Evolutionary conservation across 1,140 invertebrate genomes (phyloP).

Genomic region (Lepidostoma basale): DNA sequence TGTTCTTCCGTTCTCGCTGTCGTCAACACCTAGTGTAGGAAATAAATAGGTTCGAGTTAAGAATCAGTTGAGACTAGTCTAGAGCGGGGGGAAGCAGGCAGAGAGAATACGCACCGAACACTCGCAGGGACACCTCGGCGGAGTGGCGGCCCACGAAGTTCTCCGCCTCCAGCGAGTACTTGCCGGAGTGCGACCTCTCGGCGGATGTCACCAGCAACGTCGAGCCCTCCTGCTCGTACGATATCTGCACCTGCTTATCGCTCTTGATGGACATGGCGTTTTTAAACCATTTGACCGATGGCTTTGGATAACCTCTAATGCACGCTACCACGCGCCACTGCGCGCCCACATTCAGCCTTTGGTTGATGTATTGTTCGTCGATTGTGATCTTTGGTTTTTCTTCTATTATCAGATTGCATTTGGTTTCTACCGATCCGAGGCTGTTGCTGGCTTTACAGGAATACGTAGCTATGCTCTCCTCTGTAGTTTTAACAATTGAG

Average conservation of each 20-base stretch:
- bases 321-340: slow-evolving; percentile 68
- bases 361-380: slow-evolving; percentile 65
- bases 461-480: slow-evolving; percentile 71
- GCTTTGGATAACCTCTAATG: slow-evolving; percentile 70
- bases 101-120: slow-evolving; percentile 77
- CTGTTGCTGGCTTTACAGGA: slow-evolving; percentile 75
- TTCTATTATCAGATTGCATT: slow-evolving; percentile 68
- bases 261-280: slow-evolving; percentile 63
- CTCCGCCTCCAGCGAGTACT: slow-evolving; percentile 69
- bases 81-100: no score
- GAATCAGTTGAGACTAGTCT: no score
- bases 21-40: no score
- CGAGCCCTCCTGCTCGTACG: slow-evolving; percentile 63
- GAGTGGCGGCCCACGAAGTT: slow-evolving; percentile 73
- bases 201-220: slow-evolving; percentile 68
- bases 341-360: slow-evolving; percentile 65
- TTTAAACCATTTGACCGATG: slow-evolving; percentile 69
- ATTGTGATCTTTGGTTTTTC: slow-evolving; percentile 69
- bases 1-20: no score
- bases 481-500: slow-evolving; percentile 68
- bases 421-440: slow-evolving; percentile 73
- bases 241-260: slow-evolving; percentile 61
- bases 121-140: slow-evolving; percentile 75
- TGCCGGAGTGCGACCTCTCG: slow-evolving; percentile 66
- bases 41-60: background rate